A percentile compares a stretch with the other conserved stretches of the same genome.
Conservation (phyloP, 2,797 vertebrate species). For the Rallus crepitans region DNA sequence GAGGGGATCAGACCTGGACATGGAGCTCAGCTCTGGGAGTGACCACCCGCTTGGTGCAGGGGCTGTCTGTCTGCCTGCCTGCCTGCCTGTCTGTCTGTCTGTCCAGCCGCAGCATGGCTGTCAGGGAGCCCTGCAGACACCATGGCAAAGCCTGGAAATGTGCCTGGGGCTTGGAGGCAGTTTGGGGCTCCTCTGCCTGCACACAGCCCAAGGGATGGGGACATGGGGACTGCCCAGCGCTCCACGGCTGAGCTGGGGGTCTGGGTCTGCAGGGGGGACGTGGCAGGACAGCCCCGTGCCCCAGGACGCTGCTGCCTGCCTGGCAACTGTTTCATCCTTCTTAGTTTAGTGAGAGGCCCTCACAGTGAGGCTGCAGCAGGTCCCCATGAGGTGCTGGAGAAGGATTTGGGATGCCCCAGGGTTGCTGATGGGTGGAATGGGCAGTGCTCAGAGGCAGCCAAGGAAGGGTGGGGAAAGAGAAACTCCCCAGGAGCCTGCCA, state of each 20-base stretch:
- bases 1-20: too few relatives aligned
- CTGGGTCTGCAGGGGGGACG: not conserved
- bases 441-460: not conserved
- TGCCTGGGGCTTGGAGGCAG: not conserved
- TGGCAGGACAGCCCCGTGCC: not conserved
- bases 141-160: accelerated
- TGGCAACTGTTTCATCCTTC: not conserved
- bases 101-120: accelerated
- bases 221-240: not conserved
- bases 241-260: accelerated
- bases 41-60: accelerated
- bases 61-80: not conserved
- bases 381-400: not conserved
- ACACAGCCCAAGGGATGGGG: not conserved
- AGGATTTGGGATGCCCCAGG: conserved; percentile 28
- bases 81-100: not conserved
- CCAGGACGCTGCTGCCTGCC: accelerated
- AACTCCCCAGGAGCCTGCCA: accelerated
- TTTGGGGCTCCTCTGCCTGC: not conserved
- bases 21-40: not conserved
- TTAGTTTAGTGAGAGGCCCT: not conserved
- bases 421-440: not conserved
- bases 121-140: accelerated
- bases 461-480: not conserved
- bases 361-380: not conserved